phyloP scores from a whole-genome alignment of 2,113 vertebrate species.

The Dascyllus trimaculatus region DNA sequence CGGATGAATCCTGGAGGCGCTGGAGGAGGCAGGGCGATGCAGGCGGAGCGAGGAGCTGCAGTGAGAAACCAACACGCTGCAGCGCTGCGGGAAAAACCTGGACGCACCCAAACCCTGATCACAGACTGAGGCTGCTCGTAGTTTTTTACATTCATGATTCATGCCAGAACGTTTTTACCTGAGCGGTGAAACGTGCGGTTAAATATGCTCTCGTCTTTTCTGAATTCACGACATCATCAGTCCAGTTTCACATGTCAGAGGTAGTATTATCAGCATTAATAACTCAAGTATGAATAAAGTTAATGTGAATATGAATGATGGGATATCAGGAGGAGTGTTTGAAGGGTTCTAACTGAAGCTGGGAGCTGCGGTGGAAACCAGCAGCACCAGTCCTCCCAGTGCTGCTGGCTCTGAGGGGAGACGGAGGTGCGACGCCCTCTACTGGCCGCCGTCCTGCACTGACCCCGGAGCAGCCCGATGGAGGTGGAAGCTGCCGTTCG shows the following conservation, averaged over 20 bases:
- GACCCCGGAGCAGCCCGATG: constrained; percentile 33
- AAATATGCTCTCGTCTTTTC: constrained; percentile 55
- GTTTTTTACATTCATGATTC: constrained; percentile 63
- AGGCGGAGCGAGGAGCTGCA: constrained; percentile 65
- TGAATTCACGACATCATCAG: constrained; percentile 66
- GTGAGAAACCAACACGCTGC: constrained; percentile 69
- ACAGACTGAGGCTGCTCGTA: constrained; percentile 60
- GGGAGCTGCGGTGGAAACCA: too few relatives aligned
- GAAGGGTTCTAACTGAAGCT: constrained; percentile 47
- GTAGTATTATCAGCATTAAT: constrained; percentile 47
- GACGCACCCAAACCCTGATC: constrained; percentile 65
- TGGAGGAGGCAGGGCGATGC: constrained; percentile 46
- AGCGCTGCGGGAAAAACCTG: constrained; percentile 74
- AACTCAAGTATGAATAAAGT: constrained; percentile 45
- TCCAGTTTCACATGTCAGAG: constrained; percentile 43
- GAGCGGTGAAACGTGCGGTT: constrained; percentile 34
- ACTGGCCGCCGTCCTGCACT: constrained; percentile 54
- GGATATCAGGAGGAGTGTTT: constrained; percentile 2
- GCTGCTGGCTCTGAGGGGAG: constrained; percentile 11
- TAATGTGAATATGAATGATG: constrained; percentile 8
- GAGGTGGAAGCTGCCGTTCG: neutral
- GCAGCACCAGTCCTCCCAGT: too few relatives aligned
- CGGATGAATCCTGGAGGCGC: constrained; percentile 13
- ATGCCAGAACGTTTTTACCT: constrained; percentile 52
- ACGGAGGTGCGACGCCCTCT: constrained; percentile 65